These are phyloP conservation scores for Scrobipalpa atriplicella DNA, from an alignment of 2,888 invertebrate species.

Conservation along the genomic window DNA sequence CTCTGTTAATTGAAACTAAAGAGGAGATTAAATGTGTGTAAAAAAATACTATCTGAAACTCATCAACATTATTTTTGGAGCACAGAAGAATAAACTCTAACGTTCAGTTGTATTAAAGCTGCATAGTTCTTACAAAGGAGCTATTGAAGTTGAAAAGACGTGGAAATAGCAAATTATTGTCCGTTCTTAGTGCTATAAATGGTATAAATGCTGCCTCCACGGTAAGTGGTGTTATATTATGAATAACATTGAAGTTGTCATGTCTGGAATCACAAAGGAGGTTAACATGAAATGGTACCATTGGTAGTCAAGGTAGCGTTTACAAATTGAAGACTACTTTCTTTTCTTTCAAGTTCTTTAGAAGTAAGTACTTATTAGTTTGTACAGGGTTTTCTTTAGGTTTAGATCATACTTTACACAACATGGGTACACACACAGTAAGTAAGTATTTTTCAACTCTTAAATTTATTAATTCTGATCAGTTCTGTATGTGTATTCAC, in stretches of 20 bases:
- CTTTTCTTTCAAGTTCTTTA: no score
- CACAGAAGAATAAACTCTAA: not conserved
- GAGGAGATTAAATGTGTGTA: no score
- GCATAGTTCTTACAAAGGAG: slow-evolving; percentile 39
- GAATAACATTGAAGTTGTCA: slow-evolving; percentile 5
- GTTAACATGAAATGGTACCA: not conserved
- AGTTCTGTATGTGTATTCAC: no score
- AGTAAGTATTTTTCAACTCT: no score
- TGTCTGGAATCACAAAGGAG: not conserved
- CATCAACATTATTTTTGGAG: not conserved
- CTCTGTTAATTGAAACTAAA: no score
- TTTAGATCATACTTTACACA: no score
- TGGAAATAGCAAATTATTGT: slow-evolving; percentile 15
- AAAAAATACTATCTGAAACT: no score
- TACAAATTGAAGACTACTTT: not conserved
- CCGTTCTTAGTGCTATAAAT: not conserved
- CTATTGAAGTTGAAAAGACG: slow-evolving; percentile 3
- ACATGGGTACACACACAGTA: no score
- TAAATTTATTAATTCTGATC: no score
- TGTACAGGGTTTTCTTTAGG: no score
- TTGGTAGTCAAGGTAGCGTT: not conserved
- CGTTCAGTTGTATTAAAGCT: slow-evolving; percentile 35
- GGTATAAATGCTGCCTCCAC: slow-evolving; percentile 26
- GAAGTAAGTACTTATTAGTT: no score
- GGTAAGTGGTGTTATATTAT: slow-evolving; percentile 19